Evolutionary conservation across 2,888 invertebrate species (phyloP).

Genomic region (Eulithis testata): DNA sequence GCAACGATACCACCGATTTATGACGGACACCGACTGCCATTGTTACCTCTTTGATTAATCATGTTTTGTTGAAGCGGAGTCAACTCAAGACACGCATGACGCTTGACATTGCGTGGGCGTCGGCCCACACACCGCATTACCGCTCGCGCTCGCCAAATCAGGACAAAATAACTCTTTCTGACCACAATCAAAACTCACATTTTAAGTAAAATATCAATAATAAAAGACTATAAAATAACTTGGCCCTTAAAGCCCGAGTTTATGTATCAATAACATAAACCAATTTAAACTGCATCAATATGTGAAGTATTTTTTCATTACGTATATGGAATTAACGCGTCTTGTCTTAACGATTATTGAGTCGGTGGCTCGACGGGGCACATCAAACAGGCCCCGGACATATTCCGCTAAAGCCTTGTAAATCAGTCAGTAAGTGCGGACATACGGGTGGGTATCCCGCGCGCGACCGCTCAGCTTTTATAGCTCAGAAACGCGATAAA

Average conservation of each 20-base stretch:
- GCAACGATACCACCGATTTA: constrained; percentile 73
- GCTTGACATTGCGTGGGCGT: constrained; percentile 33
- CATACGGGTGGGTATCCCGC: constrained; percentile 50
- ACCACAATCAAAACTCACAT: constrained; percentile 19
- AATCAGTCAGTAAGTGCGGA: constrained; percentile 68
- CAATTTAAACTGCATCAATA: constrained; percentile 61
- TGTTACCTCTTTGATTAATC: constrained; percentile 59
- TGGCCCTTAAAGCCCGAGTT: constrained; percentile 27
- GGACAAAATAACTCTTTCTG: constrained; percentile 33
- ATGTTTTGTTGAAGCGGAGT: constrained; percentile 47
- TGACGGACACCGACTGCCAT: constrained; percentile 61
- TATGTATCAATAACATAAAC: constrained; percentile 48
- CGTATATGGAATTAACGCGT: constrained; percentile 63
- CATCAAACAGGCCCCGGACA: constrained; percentile 57
- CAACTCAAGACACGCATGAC: constrained; percentile 20
- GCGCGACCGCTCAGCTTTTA: constrained; percentile 34
- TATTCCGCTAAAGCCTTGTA: constrained; percentile 68
- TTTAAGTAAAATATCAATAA: constrained; percentile 29
- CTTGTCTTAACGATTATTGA: constrained; percentile 79
- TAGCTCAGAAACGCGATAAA: constrained; percentile 23
- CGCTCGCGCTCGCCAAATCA: constrained; percentile 31
- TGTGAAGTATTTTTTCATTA: constrained; percentile 53
- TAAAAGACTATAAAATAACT: constrained; percentile 30
- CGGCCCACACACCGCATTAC: constrained; percentile 33
- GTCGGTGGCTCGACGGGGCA: constrained; percentile 61